A percentile compares a stretch with the other conserved stretches of the same genome.
Evolutionary conservation across 2,888 invertebrate genomes (phyloP).

Genomic region (Drosophila engyochracea): DNA sequence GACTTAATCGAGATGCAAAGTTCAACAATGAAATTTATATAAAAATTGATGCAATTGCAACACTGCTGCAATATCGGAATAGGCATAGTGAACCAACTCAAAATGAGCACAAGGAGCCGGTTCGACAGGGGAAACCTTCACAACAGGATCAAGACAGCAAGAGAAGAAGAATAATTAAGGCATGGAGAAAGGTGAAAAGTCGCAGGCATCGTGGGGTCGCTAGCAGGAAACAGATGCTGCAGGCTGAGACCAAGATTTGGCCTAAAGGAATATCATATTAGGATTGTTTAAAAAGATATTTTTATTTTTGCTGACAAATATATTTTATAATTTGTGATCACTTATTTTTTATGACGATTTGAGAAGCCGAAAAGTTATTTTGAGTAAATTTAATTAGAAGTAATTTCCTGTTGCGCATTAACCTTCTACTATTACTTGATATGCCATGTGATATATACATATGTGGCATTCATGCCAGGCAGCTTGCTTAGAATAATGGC

Average conservation of each 20-base stretch:
- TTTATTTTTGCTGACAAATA: constrained; percentile 1
- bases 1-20: background rate
- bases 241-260: constrained; percentile 54
- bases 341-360: background rate
- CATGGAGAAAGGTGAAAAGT: background rate
- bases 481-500: constrained; percentile 11
- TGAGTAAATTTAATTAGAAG: background rate
- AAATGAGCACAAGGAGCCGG: background rate
- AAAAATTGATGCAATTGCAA: constrained; percentile 43
- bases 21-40: constrained; percentile 18
- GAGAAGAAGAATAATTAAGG: background rate
- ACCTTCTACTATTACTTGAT: background rate
- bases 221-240: constrained; percentile 34
- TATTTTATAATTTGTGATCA: constrained; percentile 17
- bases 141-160: background rate
- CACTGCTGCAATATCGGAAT: constrained; percentile 41
- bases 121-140: background rate
- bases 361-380: background rate
- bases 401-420: background rate
- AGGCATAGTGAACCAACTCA: background rate
- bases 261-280: constrained; percentile 15
- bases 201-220: constrained; percentile 2
- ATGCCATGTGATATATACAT: too few relatives aligned
- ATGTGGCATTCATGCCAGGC: background rate
- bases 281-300: background rate